phyloP scores from a whole-genome alignment of 2,113 vertebrate genomes.

The Fregata magnificens region DNA sequence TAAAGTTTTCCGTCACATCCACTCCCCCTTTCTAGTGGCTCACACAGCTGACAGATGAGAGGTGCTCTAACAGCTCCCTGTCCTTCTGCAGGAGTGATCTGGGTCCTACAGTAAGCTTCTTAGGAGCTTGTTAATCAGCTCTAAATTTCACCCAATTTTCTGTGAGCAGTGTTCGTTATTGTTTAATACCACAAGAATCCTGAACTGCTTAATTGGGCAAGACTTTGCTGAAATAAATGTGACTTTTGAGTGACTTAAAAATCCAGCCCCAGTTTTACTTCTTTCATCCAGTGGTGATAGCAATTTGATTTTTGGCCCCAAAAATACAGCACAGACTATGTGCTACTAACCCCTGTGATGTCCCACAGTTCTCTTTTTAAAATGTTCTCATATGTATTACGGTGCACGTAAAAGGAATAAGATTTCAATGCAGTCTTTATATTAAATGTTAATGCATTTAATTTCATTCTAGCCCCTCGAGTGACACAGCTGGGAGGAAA shows the following conservation, averaged over 20 bases:
- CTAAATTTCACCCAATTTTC: neutral
- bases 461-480: conserved; percentile 84
- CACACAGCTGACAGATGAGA: neutral
- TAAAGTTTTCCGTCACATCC: neutral
- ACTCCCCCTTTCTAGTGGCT: neutral
- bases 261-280: neutral
- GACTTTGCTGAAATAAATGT: neutral
- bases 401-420: neutral
- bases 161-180: neutral
- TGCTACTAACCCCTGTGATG: neutral
- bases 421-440: neutral
- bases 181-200: neutral
- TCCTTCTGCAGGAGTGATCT: neutral
- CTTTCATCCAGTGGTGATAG: neutral
- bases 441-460: neutral
- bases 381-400: neutral
- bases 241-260: neutral
- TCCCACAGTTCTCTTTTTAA: neutral
- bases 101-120: neutral
- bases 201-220: neutral
- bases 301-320: neutral
- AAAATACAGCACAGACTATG: neutral
- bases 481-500: conserved; percentile 94
- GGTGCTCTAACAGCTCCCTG: neutral
- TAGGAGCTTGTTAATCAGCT: neutral